Base-by-base conservation (phyloP, 30 jellyfish, hydroid and myxozoan species). In the Aurelia aurita region DNA sequence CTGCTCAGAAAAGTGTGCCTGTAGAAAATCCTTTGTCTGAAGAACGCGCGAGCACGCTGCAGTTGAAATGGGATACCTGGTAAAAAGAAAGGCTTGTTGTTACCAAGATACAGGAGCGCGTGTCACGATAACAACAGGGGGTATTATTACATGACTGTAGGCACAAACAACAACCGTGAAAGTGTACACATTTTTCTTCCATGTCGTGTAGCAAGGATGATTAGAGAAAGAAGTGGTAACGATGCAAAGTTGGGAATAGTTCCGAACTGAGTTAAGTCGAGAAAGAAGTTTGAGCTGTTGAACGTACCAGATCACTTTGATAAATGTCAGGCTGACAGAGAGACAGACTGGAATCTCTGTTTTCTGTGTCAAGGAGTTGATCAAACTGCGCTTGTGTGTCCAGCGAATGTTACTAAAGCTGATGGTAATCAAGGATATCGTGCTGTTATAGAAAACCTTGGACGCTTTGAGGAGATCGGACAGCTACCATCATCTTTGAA, bases 261-360 rank as follows among this genome's bases (percentile, higher is more conserved):
- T 54, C 3, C 18, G 26, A 54, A 54, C 5, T 68, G 27, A 18
- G 59, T 21, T 21, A 68, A 22, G 60, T 68, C 58, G 79, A 28
- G 34, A 23, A 68, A 68, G 15, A 68, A 34, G 58, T 68, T 68
- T 28, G 79, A 68, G 59, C 19, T 68, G 5, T 18, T 68, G 57
- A 25, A 68, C 34, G 79, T 54, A 21, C 26, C 79, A 16, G 79
- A 68, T 26, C 79, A 68, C 28, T 68, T 68, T 68, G 79, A 68
- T 25, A 11, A 68, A 21, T 54, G 58, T 19, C 79, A 68, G 79
- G 28, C 79, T 11, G 34, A 53, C 3, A 31, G n/a, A 34, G 59
- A 68, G 34, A 32, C 58, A 28, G 34, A 68, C 34, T 68, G 79
- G 79, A 54, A 68, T 34, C 58, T 68, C 34, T 68, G 79, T 54